These are phyloP conservation scores for Apodemus agrarius DNA, from an alignment of 2,797 vertebrate genomes.

Conservation along the genomic window DNA sequence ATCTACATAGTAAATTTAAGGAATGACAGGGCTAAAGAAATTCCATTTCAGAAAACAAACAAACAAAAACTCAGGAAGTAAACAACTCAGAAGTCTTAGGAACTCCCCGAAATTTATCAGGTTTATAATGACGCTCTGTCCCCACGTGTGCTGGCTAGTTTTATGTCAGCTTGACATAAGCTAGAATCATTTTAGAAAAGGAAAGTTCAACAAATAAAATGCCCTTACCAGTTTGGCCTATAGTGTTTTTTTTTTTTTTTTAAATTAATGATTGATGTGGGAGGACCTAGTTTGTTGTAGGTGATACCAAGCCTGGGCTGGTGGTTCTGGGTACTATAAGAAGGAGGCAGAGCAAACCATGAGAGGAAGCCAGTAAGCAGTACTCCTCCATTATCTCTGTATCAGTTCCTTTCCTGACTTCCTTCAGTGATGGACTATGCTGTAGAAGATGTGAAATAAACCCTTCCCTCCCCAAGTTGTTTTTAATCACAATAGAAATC, in stretches of 20 bases:
- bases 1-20: not conserved
- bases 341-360: not conserved
- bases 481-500: not conserved
- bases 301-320: not conserved
- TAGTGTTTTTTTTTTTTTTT: not conserved
- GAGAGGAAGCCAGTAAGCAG: not conserved
- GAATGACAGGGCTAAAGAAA: not conserved
- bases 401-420: not conserved
- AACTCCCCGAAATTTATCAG: not conserved
- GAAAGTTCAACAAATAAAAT: not conserved
- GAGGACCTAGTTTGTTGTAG: not conserved
- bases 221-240: not conserved
- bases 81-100: not conserved
- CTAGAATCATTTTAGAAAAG: not conserved
- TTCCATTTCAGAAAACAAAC: not conserved
- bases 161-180: not conserved
- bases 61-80: not conserved
- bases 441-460: not conserved
- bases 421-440: not conserved
- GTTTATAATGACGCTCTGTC: not conserved
- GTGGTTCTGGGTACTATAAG: not conserved
- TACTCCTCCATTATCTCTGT: not conserved
- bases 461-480: not conserved
- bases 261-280: not conserved
- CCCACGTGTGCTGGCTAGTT: not conserved